phyloP scores from a whole-genome alignment of 2,797 vertebrate species.

The Epinephelus awoara region DNA sequence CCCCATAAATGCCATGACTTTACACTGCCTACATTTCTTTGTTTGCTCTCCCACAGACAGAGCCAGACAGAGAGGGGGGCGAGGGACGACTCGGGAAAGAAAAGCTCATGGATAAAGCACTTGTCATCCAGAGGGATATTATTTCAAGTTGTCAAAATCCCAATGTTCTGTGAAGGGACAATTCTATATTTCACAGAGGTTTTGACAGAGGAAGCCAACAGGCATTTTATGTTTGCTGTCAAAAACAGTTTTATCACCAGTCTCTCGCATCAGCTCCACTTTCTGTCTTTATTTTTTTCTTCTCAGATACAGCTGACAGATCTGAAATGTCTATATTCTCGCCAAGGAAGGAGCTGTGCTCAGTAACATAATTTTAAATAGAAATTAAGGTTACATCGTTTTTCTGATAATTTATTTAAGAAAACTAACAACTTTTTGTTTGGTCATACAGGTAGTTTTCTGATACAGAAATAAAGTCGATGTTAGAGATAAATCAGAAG shows the following conservation, averaged over 20 bases:
- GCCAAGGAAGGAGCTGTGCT: neutral
- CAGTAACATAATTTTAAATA: neutral
- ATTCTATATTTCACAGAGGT: conserved; percentile 58
- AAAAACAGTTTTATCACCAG: conserved; percentile 49
- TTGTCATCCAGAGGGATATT: conserved; percentile 29
- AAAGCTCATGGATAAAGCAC: conserved; percentile 28
- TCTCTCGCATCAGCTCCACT: neutral
- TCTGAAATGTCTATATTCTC: neutral
- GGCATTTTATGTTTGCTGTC: conserved; percentile 60
- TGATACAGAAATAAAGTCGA: neutral
- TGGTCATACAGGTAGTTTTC: neutral
- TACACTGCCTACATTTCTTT: neutral
- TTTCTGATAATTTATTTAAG: neutral
- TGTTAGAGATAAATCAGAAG: neutral
- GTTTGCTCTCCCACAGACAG: conserved; percentile 21
- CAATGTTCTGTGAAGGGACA: conserved; percentile 37
- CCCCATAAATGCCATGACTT: neutral
- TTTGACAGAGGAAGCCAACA: conserved; percentile 37
- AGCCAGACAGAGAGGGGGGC: neutral
- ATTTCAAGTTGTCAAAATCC: conserved; percentile 39
- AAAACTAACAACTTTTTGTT: neutral
- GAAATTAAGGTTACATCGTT: neutral
- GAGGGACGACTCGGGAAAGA: neutral
- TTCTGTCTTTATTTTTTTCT: conserved; percentile 7
- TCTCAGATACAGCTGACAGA: conserved; percentile 18